Percentiles rank a stretch among this genome's conserved stretches.
Conservation (phyloP, 2,797 vertebrate genomes). For the Arremon aurantiirostris region DNA sequence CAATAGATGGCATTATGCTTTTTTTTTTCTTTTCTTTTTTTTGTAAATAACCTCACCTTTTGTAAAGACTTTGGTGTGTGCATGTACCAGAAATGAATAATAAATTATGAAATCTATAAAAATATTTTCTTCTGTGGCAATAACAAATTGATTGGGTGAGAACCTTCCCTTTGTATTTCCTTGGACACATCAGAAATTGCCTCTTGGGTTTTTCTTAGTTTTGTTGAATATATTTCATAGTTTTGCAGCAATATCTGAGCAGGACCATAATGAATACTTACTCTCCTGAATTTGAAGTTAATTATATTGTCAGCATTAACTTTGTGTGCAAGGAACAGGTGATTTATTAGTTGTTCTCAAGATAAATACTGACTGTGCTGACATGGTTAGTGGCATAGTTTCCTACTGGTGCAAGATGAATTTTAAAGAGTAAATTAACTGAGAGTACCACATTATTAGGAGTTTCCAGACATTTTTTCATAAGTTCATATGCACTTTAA, state of each 20-base stretch:
- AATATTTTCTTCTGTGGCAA: neutral
- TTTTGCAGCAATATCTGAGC: neutral
- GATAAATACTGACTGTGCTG: neutral
- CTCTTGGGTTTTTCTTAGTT: neutral
- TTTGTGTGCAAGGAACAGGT: neutral
- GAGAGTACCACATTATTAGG: neutral
- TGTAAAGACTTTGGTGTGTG: neutral
- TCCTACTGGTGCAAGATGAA: neutral
- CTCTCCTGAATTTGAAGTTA: neutral
- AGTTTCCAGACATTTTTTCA: neutral
- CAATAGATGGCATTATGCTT: neutral
- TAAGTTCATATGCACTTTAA: neutral
- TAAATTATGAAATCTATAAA: neutral
- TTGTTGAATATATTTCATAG: neutral
- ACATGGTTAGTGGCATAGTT: neutral
- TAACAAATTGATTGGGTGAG: neutral
- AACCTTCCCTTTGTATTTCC: neutral
- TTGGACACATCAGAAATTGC: neutral
- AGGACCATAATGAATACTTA: neutral
- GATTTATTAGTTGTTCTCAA: neutral
- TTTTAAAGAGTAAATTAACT: neutral
- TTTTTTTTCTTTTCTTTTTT: too few relatives aligned
- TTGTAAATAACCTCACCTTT: neutral
- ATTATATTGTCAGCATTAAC: neutral
- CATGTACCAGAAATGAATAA: neutral